These are phyloP conservation scores for Epinephelus coioides DNA, from an alignment of 2,797 vertebrate genomes.

Conservation along the genomic window DNA sequence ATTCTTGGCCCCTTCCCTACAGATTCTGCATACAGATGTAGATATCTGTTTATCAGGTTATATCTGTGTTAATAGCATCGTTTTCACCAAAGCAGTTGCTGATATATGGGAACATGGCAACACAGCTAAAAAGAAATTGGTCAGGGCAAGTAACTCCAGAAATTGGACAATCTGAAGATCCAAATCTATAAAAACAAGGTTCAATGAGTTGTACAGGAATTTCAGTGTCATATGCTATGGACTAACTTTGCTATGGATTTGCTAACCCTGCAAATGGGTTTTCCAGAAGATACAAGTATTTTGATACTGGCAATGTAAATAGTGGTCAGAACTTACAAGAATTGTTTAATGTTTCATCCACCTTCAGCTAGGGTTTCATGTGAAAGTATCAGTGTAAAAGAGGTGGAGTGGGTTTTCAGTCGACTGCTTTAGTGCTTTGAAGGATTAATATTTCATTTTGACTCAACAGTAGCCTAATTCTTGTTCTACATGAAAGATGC, in stretches of 20 bases:
- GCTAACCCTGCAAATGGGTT: not conserved
- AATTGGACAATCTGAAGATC: not conserved
- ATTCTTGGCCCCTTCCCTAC: no score
- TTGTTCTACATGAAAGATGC: not conserved
- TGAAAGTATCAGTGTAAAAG: slow-evolving; percentile 9
- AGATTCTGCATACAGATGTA: no score
- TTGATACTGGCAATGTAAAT: not conserved
- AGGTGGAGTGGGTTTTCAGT: not conserved
- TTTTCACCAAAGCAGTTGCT: not conserved
- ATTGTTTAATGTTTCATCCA: not conserved
- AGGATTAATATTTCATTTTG: slow-evolving; percentile 5
- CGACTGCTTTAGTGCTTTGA: not conserved
- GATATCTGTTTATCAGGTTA: no score
- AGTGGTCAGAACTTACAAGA: not conserved
- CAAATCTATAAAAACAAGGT: not conserved
- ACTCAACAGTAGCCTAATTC: slow-evolving; percentile 3
- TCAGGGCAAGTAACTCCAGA: not conserved
- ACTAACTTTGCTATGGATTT: not conserved
- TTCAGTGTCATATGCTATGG: not conserved
- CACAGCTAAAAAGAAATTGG: not conserved
- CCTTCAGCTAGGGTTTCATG: not conserved
- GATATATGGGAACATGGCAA: not conserved
- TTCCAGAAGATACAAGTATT: not conserved
- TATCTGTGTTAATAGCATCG: not conserved
- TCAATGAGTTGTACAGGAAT: not conserved